Evolutionary conservation across 2,888 invertebrate genomes (phyloP).

Genomic region (Cheilosia soror): DNA sequence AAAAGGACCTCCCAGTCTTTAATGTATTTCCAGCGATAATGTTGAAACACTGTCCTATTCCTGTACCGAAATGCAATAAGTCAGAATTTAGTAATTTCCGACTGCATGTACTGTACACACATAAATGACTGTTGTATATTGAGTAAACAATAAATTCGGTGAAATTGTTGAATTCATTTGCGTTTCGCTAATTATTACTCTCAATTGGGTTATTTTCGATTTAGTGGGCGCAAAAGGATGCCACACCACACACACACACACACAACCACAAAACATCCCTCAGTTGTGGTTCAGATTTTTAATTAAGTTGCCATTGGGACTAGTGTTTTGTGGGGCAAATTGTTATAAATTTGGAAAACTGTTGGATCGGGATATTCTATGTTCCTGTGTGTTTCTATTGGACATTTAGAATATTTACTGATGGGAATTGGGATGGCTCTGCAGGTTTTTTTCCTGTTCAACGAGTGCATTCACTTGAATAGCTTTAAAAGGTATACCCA

Average conservation of each 20-base stretch:
- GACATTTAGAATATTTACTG: slow-evolving; percentile 12
- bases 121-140: slow-evolving; percentile 10
- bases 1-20: background rate
- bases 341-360: slow-evolving; percentile 18
- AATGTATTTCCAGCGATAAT: slow-evolving; percentile 32
- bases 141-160: slow-evolving; percentile 29
- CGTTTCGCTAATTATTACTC: slow-evolving; percentile 52
- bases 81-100: slow-evolving; percentile 14
- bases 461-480: too few relatives aligned
- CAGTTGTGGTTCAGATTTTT: slow-evolving; percentile 9
- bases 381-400: background rate
- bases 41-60: background rate
- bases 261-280: background rate
- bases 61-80: slow-evolving; percentile 19
- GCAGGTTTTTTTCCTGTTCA: too few relatives aligned
- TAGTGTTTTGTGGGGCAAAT: background rate
- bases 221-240: background rate
- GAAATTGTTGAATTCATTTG: slow-evolving; percentile 52
- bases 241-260: background rate
- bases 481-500: too few relatives aligned
- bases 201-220: slow-evolving; percentile 31
- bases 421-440: slow-evolving; percentile 10
- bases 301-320: slow-evolving; percentile 24
- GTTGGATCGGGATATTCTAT: slow-evolving; percentile 1
- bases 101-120: background rate